These are phyloP conservation scores for Cephalopterus ornatus DNA, from an alignment of 2,113 vertebrate species.

Conservation along the genomic window DNA sequence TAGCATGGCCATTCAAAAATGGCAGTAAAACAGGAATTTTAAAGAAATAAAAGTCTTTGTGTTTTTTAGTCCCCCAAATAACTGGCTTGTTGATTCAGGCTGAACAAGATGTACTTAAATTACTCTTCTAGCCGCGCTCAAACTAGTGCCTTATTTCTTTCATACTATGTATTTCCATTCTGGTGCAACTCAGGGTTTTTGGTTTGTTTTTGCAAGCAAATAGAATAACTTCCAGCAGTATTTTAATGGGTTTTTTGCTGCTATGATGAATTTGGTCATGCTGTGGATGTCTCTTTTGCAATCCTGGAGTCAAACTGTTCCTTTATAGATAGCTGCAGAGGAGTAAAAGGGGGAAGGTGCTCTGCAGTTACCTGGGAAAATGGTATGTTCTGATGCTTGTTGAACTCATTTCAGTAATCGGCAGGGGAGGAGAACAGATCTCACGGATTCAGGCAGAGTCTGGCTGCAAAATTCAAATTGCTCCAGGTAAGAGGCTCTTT, in stretches of 20 bases:
- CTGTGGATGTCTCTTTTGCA: constrained; percentile 9
- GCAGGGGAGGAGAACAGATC: constrained; percentile 98
- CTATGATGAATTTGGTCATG: neutral
- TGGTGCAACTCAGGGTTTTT: neutral
- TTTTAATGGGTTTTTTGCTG: neutral
- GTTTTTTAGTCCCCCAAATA: neutral
- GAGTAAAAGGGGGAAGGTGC: neutral
- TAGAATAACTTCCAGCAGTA: neutral
- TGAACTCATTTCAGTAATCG: constrained; percentile 85
- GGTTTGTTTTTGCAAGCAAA: neutral
- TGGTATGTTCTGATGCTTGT: constrained; percentile 55
- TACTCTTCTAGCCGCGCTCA: neutral
- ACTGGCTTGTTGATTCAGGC: neutral
- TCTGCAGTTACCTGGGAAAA: neutral
- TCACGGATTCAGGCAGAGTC: constrained; percentile 97
- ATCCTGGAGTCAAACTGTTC: neutral
- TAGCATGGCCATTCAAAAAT: neutral
- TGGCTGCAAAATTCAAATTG: constrained; percentile 99
- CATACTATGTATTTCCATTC: neutral
- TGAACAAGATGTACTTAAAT: neutral
- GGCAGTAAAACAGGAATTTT: neutral
- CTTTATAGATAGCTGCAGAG: neutral
- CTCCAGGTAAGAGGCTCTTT: constrained; percentile 82
- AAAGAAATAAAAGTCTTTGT: neutral
- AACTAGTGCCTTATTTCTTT: neutral